Evolutionary conservation across 2,113 vertebrate species (phyloP), one percentile per base, ranked within the genome.

Genomic region (Myotis yumanensis): DNA sequence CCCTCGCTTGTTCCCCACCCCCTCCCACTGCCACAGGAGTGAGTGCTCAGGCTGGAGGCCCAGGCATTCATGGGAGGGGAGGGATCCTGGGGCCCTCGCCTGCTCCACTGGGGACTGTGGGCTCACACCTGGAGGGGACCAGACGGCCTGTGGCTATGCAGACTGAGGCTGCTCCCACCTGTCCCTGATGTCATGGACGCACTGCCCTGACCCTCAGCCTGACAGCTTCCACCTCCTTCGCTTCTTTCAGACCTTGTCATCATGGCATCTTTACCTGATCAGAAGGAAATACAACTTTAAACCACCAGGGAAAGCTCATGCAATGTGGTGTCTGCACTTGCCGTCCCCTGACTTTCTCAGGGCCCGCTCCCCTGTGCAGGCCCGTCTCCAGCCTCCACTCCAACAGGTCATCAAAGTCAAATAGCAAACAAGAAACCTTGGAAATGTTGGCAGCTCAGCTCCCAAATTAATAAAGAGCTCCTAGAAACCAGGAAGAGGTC

Each of bases 261-360:
- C 22, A 15, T 32, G 46, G 35, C 82, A 54, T 51, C 32, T 52
- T 75, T 32, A 52, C 72, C 7, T 52, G 22, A 43, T 88, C 54
- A 68, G 64, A 77, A 89, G 75, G 59, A 91, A 75, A 35, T 22
- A 35, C 12, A 40, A 18, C n/a, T 68, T 68, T 81, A 90, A 59
- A 51, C 48, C 10, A 73, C 3, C 16, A 11, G 46, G 18, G 15
- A 35, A 35, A n/a, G 15, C n/a, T 76, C 40, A 51, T 25, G 20
- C 28, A 79, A 40, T 0, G 8, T 7, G n/a, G 22, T 11, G 43
- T 35, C 28, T 75, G 43, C 28, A n/a, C 20, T 81, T 81, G 76
- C 85, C 11, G 11, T 54, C 37, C 12, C 25, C 37, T 48, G 64
- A 51, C 57, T 73, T 52, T 81, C 57, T 35, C 22, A 57, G 9